Base-by-base conservation (phyloP, 2,113 vertebrate species). In the Solenodon paradoxus region DNA sequence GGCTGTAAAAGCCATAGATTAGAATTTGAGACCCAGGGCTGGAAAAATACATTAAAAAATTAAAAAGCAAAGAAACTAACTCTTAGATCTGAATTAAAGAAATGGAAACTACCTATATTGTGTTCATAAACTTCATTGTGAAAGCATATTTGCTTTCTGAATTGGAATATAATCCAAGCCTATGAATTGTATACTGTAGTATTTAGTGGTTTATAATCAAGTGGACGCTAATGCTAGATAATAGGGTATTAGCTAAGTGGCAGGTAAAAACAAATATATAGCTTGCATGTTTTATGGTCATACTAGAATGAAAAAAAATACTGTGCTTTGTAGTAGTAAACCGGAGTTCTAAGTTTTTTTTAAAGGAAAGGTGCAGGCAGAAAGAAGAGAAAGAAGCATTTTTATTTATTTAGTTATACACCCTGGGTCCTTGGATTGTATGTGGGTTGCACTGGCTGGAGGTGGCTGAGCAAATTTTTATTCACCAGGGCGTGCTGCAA, bases 71-170 rank as follows among this genome's bases (percentile, higher is more conserved):
- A 66, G 47, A 88, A 68, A 17, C 42, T 89, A 9, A 17, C 30
- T 88, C 40, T 91, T 95, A 79, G 38, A 30, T 92, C 38, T 86
- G 64, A 88, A 84, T 35, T 95, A 79, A 83, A 83, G 24, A 95
- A 95, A 72, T 83, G 26, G 40, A 8, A 53, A 85, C 28, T 88
- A 53, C 24, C 32, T 63, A 49, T 74, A 69, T 7, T 88, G 35
- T 92, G 11, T 87, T 88, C 8, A 86, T 42, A 79, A 49, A 51
- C 45, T 88, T 59, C 61, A 91, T 72, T 81, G 13, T 85, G 59
- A 88, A 81, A 85, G 30, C 28, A 35, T 75, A 69, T 68, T 92
- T 87, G 22, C 63, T 88, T 96, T 78, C 47, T 71, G 53, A 72
- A 47, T 35, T 94, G 86, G n/a, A 74, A 49, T 61, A 30, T 71